A percentile compares a stretch with the other conserved stretches of the same genome.
Conservation (phyloP, 53 echinoderm and acorn worm genomes). For the Apostichopus leukothele region DNA sequence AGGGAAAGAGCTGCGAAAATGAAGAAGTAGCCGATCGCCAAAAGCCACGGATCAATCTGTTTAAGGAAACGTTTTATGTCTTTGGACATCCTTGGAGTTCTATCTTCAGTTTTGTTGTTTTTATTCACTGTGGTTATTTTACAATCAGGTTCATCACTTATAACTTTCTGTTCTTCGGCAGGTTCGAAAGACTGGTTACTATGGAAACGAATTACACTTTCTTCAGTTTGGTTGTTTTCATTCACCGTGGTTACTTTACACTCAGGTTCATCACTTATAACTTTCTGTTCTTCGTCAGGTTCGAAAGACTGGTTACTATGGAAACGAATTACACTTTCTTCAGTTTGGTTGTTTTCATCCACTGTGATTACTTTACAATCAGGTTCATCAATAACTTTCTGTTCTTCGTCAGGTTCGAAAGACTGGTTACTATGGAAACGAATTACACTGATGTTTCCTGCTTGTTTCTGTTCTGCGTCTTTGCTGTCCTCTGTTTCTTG, state of each 20-base stretch:
- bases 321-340: neutral
- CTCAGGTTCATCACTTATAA: too few relatives aligned
- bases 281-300: neutral
- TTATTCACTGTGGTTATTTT: neutral
- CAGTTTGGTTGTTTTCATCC: neutral
- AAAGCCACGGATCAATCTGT: neutral
- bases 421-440: slow-evolving; percentile 2
- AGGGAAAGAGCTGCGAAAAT: slow-evolving; percentile 6
- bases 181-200: neutral
- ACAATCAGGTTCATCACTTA: too few relatives aligned
- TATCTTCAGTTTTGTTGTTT: neutral
- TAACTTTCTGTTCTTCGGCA: neutral
- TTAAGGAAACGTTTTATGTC: neutral
- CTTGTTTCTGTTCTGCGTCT: neutral
- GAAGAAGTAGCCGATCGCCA: neutral
- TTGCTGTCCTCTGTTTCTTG: neutral
- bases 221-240: neutral
- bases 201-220: neutral
- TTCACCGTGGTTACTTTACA: neutral
- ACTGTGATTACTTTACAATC: too few relatives aligned
- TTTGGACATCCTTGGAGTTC: neutral
- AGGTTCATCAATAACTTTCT: too few relatives aligned
- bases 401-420: neutral
- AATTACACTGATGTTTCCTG: neutral
- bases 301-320: neutral